Base-by-base conservation (phyloP, 2,797 vertebrate species). In the Neosilurus hyrtlii region DNA sequence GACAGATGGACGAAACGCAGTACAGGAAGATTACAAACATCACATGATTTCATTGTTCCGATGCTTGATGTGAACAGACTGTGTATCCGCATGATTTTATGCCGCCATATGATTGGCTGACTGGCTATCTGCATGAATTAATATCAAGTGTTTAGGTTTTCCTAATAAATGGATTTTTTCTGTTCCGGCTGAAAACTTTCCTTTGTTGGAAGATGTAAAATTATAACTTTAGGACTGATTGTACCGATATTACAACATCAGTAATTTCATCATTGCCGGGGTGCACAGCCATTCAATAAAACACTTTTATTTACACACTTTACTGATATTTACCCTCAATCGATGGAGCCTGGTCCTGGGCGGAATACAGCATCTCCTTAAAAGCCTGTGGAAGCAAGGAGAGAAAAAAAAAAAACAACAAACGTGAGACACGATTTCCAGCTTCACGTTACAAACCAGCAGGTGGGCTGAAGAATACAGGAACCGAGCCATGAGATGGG, bases 271-370 rank as follows among this genome's bases (percentile, higher is more conserved):
- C 54, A 5, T 56, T 1, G 2, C 43, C 51, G 52, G 7, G 9
- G 71, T 73, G 51, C 30, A 9, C 2, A n/a, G 10, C 9, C 18
- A 15, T 54, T 9, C 10, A 2, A 37, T 57, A 59, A 75, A 70
- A 9, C 8, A 43, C 51, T 63, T 18, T 68, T 24, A 11, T n/a
- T 43, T 18, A 4, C 30, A 75, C 20, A 59, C 68, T 11, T 24
- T 11, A 26, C n/a, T 1, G 18, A 67, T 51, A 71, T 80, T 94
- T 97, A 99, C 98, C 98, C 96, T 99, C 98, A 87, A 97, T 93
- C 87, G 98, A 99, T 81, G 98, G 98, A n/a, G 98, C 98, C 92
- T 99, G 97, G 92, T 99, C 98, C 93, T 99, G 97, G 90, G 97
- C 97, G 65, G 97, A 95, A 92, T 99, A 99, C 51, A 99, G 93